phyloP scores from a whole-genome alignment of 1,140 invertebrate species.

The Zeugodacus cucurbitae region DNA sequence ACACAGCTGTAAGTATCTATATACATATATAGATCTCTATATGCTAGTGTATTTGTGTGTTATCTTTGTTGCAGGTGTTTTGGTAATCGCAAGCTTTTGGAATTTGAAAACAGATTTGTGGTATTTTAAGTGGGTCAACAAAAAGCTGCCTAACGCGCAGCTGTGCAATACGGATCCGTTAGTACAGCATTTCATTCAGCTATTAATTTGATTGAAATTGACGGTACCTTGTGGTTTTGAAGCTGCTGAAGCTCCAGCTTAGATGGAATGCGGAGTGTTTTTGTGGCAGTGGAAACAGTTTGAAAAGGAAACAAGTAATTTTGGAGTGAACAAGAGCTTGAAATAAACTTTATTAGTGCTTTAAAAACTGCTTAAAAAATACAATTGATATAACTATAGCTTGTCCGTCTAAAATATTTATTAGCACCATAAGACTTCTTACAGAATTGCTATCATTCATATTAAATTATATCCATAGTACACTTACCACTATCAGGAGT shows the following conservation, averaged over 20 bases:
- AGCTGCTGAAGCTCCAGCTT: neutral
- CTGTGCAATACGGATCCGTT: neutral
- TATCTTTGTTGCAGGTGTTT: slow-evolving; percentile 4
- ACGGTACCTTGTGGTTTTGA: neutral
- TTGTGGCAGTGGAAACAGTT: neutral
- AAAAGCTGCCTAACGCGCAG: neutral
- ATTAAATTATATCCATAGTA: too few species aligned
- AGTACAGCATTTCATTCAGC: neutral
- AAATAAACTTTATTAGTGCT: too few species aligned
- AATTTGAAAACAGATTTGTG: slow-evolving; percentile 24
- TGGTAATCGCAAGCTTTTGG: slow-evolving; percentile 15
- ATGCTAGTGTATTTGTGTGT: neutral
- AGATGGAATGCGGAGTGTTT: neutral
- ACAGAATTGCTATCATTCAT: too few species aligned
- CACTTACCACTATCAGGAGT: too few species aligned
- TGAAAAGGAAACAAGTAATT: neutral
- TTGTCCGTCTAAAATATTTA: too few species aligned
- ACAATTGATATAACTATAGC: too few species aligned
- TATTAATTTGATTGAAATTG: neutral
- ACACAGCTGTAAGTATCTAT: neutral
- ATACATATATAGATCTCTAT: too few species aligned
- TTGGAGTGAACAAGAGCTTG: too few species aligned
- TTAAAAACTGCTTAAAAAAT: too few species aligned
- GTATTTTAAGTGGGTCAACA: slow-evolving; percentile 33
- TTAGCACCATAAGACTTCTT: too few species aligned